Conservation (phyloP, 2,888 invertebrate species). For the Drosophila quinaria region DNA sequence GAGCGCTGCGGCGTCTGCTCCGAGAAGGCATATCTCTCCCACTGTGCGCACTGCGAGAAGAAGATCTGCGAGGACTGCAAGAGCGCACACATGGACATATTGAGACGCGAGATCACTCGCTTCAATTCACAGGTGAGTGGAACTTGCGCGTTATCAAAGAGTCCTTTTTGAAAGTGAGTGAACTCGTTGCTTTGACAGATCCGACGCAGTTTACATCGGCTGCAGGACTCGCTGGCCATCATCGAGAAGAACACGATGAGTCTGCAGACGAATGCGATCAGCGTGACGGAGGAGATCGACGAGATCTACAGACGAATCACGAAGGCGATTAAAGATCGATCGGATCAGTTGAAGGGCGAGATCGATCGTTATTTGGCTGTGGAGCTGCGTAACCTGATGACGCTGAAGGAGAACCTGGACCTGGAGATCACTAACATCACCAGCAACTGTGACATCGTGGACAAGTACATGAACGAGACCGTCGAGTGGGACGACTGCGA, state of each 20-base stretch:
- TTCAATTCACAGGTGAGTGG: slow-evolving; percentile 91
- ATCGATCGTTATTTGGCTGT: slow-evolving; percentile 96
- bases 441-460: slow-evolving; percentile 98
- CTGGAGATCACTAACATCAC: slow-evolving; percentile 97
- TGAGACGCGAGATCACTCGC: slow-evolving; percentile 95
- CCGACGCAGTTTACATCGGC: slow-evolving; percentile 93
- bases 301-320: slow-evolving; percentile 95
- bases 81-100: slow-evolving; percentile 97
- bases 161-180: not conserved
- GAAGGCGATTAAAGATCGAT: slow-evolving; percentile 95
- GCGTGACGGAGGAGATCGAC: slow-evolving; percentile 97
- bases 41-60: slow-evolving; percentile 98
- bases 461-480: slow-evolving; percentile 96
- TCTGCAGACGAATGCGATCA: slow-evolving; percentile 94
- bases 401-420: slow-evolving; percentile 96
- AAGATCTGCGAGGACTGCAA: slow-evolving; percentile 99
- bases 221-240: slow-evolving; percentile 93
- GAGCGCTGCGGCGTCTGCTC: slow-evolving; percentile 97
- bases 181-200: slow-evolving; percentile 85
- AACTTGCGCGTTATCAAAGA: not conserved
- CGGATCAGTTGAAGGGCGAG: slow-evolving; percentile 94
- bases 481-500: slow-evolving; percentile 97
- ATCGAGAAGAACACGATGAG: slow-evolving; percentile 96
- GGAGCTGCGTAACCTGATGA: slow-evolving; percentile 94
- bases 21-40: slow-evolving; percentile 94